phyloP scores from a whole-genome alignment of 1,140 invertebrate genomes.

The Asobara japonica region DNA sequence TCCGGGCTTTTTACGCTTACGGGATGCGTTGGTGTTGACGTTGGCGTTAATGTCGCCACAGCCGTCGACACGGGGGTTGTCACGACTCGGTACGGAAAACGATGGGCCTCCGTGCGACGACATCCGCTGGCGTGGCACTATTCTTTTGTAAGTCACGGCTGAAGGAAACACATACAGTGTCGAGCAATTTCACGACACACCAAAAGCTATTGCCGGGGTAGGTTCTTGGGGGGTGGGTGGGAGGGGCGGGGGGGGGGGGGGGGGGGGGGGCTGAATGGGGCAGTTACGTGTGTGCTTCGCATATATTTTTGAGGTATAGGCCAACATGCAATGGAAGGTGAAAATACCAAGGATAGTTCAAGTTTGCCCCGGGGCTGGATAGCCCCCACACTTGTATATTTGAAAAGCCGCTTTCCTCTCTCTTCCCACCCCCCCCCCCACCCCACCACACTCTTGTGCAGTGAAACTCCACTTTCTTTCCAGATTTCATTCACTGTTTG shows the following conservation, averaged over 20 bases:
- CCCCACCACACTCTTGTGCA: slow-evolving; percentile 7
- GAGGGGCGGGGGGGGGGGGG: background rate
- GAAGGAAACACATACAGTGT: slow-evolving; percentile 47
- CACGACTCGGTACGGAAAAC: slow-evolving; percentile 30
- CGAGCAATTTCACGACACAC: slow-evolving; percentile 27
- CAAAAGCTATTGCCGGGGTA: slow-evolving; percentile 5
- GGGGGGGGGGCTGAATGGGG: background rate
- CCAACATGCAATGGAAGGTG: background rate
- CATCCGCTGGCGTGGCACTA: slow-evolving; percentile 56
- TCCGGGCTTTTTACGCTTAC: slow-evolving; percentile 82
- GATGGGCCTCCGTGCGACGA: slow-evolving; percentile 47
- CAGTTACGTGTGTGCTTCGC: background rate
- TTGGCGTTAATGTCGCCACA: slow-evolving; percentile 38
- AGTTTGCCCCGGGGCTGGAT: slow-evolving; percentile 7
- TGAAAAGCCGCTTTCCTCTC: background rate
- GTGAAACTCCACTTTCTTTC: slow-evolving; percentile 11
- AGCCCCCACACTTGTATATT: slow-evolving; percentile 4
- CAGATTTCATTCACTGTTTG: slow-evolving; percentile 27
- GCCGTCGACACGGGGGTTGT: slow-evolving; percentile 31
- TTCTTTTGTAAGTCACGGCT: slow-evolving; percentile 67
- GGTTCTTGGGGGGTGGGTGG: too few relatives aligned
- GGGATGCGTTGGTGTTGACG: slow-evolving; percentile 62
- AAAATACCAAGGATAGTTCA: slow-evolving; percentile 7
- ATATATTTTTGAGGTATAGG: background rate
- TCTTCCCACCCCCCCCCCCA: slow-evolving; percentile 6